Evolutionary conservation across 2,797 vertebrate genomes (phyloP).

Genomic region (Acomys russatus): DNA sequence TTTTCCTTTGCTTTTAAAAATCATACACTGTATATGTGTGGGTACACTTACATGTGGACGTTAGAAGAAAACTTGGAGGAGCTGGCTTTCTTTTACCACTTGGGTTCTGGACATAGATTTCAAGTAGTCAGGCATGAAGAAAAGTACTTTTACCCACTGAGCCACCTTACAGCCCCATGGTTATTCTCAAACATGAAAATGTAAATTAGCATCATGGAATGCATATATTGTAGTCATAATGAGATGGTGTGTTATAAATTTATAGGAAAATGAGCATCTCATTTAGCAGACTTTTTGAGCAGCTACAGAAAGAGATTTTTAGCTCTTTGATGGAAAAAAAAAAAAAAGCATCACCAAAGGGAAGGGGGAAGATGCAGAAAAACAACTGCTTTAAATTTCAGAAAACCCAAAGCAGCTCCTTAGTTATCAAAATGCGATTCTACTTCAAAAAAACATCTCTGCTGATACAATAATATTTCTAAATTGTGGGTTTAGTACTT

Average conservation of each 20-base stretch:
- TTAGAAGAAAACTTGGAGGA: neutral
- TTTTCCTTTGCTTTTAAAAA: neutral
- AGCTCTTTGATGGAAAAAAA: neutral
- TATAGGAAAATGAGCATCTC: neutral
- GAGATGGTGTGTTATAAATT: neutral
- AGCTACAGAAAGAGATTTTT: neutral
- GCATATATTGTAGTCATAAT: neutral
- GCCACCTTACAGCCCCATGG: neutral
- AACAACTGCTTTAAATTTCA: constrained; percentile 36
- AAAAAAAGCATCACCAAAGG: neutral
- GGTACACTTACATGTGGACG: neutral
- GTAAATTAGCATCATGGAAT: neutral
- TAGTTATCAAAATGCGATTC: constrained; percentile 17
- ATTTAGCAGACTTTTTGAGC: neutral
- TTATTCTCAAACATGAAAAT: constrained; percentile 27
- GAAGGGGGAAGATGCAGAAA: neutral
- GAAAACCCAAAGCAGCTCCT: neutral
- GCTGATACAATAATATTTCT: neutral
- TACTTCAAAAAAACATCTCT: neutral
- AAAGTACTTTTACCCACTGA: neutral
- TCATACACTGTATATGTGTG: neutral
- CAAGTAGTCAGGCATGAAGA: neutral
- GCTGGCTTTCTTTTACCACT: neutral
- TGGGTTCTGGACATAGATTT: neutral
- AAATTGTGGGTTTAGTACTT: neutral